Evolutionary conservation across 2,888 invertebrate genomes (phyloP), one percentile per base, ranked within the genome.

Genomic region (Pammene aurita): DNA sequence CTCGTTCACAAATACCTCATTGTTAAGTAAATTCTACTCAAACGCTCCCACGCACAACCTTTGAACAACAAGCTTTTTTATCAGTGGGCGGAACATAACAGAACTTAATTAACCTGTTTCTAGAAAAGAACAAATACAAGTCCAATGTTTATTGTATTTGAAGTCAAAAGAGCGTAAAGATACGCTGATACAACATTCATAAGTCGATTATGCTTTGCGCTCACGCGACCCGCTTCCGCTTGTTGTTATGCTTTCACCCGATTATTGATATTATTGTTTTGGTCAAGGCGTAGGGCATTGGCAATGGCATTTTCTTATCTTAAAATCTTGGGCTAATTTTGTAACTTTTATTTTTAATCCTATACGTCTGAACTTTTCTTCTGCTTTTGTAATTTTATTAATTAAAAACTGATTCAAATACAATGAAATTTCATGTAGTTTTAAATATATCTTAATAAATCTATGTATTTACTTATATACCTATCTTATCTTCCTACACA

Each of bases 41-140:
- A 26, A 34, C 41, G 10, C 34, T 16, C 66, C 66, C 52, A 60
- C 66, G 66, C 52, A 26, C 35, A 54, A 66, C 60, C 66, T 60
- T 66, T 66, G 35, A 38, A 13, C n/a, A 18, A 60, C 67, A 63
- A 52, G 56, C 48, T 57, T 57, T 58, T 58, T 58, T 52, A 58
- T 46, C 42, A 52, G 66, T 66, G 60, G 66, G 60, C 16, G 60
- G 11, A 38, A 57, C 38, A 44, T 38, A 34, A 66, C 57, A 60
- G 52, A 16, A 11, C 44, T 60, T 60, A 44, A 66, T 66, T 66
- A 66, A 34, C 42, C 9, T 26, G 41, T 52, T 60, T 60, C 44
- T 42, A 50, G 41, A 42, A 61, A 38, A 48, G 16, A 38, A 38
- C 61, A 50, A 16, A 16, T 44, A 9, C 13, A 42, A 14, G 4